These are phyloP conservation scores for Brachyptera putata DNA, from an alignment of 2,888 invertebrate genomes.

Conservation along the genomic window DNA sequence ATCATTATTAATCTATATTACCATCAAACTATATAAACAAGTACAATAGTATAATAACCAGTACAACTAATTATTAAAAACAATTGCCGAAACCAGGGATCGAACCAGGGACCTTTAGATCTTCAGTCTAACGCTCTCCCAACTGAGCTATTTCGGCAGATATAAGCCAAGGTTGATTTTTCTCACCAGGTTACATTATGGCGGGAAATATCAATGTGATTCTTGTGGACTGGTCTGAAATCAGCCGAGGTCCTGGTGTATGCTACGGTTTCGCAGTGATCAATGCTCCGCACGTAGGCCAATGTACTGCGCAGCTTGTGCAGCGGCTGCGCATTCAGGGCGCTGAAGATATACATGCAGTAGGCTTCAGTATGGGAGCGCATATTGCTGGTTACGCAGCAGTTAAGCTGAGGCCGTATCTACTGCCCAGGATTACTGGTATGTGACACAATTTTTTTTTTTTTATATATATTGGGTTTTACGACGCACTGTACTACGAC, in stretches of 20 bases:
- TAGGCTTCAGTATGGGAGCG: constrained; percentile 40
- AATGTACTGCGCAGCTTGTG: background rate
- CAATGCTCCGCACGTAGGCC: background rate
- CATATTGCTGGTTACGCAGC: constrained; percentile 39
- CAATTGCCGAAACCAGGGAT: no score
- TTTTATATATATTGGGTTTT: no score
- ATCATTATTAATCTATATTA: no score
- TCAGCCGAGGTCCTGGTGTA: background rate
- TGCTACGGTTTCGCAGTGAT: background rate
- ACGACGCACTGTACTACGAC: no score
- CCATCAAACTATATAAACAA: no score
- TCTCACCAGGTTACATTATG: background rate
- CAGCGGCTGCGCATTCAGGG: constrained; percentile 3
- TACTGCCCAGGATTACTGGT: constrained; percentile 28
- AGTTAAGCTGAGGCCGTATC: constrained; percentile 16
- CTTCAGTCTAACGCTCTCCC: no score
- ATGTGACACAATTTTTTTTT: background rate
- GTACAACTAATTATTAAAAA: no score
- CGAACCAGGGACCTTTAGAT: no score
- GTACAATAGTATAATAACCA: no score
- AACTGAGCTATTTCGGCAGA: background rate
- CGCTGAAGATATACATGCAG: constrained; percentile 31
- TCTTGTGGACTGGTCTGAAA: background rate
- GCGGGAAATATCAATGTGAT: background rate
- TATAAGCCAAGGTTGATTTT: background rate